phyloP scores from a whole-genome alignment of 2,797 vertebrate species.

The Spea hammondii region DNA sequence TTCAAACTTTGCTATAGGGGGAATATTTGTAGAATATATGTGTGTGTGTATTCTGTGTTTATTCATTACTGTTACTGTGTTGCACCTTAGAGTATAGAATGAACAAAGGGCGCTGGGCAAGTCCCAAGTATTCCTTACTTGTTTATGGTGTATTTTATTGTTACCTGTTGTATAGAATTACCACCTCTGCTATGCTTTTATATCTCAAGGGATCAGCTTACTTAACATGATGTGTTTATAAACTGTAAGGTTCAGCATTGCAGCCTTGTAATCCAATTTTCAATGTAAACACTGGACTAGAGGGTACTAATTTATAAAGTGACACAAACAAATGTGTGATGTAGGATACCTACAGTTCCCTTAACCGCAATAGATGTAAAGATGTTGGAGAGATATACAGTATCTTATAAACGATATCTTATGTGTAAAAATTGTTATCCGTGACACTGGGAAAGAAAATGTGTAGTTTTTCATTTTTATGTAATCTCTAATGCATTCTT shows the following conservation, averaged over 20 bases:
- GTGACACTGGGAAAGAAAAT: conserved; percentile 49
- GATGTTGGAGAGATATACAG: conserved; percentile 33
- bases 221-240: conserved; percentile 34
- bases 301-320: conserved; percentile 51
- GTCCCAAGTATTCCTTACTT: too few relatives aligned
- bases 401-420: conserved; percentile 52
- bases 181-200: neutral
- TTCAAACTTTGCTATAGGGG: too few relatives aligned
- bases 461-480: conserved; percentile 27
- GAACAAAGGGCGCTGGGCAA: too few relatives aligned
- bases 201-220: conserved; percentile 12
- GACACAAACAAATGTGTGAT: conserved; percentile 29
- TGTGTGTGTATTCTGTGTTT: too few relatives aligned
- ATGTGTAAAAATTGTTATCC: neutral
- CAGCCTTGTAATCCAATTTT: conserved; percentile 16
- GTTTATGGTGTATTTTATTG: neutral
- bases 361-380: conserved; percentile 47
- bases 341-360: conserved; percentile 41
- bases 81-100: too few relatives aligned
- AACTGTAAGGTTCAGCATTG: conserved; percentile 4
- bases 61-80: too few relatives aligned
- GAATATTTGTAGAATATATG: too few relatives aligned
- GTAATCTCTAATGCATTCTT: neutral
- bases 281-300: conserved; percentile 28
- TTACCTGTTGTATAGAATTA: neutral